Percentiles rank a stretch among this genome's conserved stretches.
Evolutionary conservation across 2,888 invertebrate species (phyloP).

Genomic region (Nezara viridula): DNA sequence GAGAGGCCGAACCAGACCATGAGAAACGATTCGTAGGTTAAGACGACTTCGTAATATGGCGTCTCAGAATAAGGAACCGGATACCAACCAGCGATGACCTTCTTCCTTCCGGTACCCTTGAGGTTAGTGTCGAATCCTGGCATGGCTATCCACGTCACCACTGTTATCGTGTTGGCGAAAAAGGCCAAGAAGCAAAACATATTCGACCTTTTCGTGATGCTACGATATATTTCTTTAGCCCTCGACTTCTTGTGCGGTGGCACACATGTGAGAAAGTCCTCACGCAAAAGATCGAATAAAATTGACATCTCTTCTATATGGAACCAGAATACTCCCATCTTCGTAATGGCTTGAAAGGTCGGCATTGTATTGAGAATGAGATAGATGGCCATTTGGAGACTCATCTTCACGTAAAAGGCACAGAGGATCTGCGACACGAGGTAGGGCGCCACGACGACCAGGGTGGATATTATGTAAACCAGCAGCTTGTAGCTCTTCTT

Average conservation of each 20-base stretch:
- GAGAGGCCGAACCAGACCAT: slow-evolving; percentile 14
- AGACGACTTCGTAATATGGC: slow-evolving; percentile 28
- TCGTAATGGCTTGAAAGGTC: background rate
- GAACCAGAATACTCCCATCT: slow-evolving; percentile 36
- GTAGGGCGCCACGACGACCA: background rate
- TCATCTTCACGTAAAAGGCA: background rate
- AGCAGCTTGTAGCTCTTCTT: background rate
- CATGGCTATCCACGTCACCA: slow-evolving; percentile 14
- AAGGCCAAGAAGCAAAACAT: slow-evolving; percentile 11
- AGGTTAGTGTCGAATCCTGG: background rate
- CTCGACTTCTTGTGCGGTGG: background rate
- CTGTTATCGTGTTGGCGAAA: background rate
- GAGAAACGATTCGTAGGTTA: background rate
- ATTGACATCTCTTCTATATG: background rate
- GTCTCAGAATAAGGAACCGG: slow-evolving; percentile 23
- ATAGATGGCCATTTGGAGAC: background rate
- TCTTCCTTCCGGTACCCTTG: background rate
- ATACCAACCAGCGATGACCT: slow-evolving; percentile 42
- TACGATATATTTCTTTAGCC: slow-evolving; percentile 23
- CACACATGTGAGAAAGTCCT: slow-evolving; percentile 14
- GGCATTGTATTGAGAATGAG: slow-evolving; percentile 20
- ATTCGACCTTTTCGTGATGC: background rate
- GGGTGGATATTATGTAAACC: background rate
- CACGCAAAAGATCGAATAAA: background rate
- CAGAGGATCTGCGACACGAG: slow-evolving; percentile 6